Conservation (phyloP, 2,888 invertebrate genomes). For the Barypeithes pellucidus region DNA sequence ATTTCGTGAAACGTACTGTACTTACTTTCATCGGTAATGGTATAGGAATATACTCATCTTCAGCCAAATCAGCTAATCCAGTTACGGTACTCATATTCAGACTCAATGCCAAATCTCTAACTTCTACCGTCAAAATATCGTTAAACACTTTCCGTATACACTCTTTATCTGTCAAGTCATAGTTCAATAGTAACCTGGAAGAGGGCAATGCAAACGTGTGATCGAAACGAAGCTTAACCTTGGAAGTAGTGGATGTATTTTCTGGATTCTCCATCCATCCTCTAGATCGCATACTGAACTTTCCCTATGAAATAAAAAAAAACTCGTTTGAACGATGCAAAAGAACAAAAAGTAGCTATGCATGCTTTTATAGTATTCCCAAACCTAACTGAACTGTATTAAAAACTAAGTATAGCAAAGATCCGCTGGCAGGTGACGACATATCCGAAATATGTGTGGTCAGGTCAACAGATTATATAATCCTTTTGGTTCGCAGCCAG, state of each 20-base stretch:
- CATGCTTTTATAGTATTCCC: neutral
- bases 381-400: too few species aligned
- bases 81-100: slow-evolving; percentile 88
- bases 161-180: slow-evolving; percentile 70
- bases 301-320: slow-evolving; percentile 76
- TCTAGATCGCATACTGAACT: slow-evolving; percentile 86
- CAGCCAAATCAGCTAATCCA: slow-evolving; percentile 87
- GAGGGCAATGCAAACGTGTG: slow-evolving; percentile 73
- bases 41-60: slow-evolving; percentile 88
- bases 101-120: slow-evolving; percentile 78
- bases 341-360: neutral
- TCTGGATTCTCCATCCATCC: slow-evolving; percentile 83
- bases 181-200: slow-evolving; percentile 61
- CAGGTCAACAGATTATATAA: too few species aligned
- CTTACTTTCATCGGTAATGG: slow-evolving; percentile 88
- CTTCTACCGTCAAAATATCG: slow-evolving; percentile 77
- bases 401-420: too few species aligned
- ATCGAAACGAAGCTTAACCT: slow-evolving; percentile 77
- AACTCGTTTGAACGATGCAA: slow-evolving; percentile 26
- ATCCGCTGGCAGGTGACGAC: too few species aligned
- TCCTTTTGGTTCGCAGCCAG: too few species aligned
- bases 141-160: slow-evolving; percentile 70
- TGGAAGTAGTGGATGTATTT: slow-evolving; percentile 71
- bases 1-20: too few species aligned
- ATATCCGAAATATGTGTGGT: too few species aligned